Evolutionary conservation across 2,797 vertebrate species (phyloP), one percentile per base, ranked within the genome.

Genomic region (Melanotaenia nigrans): DNA sequence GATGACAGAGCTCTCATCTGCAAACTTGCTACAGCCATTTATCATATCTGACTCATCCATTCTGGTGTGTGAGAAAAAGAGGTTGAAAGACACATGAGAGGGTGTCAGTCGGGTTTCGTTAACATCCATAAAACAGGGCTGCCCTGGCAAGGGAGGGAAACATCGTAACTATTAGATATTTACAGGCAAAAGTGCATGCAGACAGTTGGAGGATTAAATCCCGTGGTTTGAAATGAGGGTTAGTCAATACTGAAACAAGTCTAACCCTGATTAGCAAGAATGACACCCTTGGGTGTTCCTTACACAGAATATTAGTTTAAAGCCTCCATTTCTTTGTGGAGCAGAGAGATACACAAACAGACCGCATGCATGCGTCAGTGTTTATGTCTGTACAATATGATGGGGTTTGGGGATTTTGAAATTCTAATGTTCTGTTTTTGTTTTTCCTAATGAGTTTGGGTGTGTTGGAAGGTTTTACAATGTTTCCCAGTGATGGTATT

Each of bases 201-300:
- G 3, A 76, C 77, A 88, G 79, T 68, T 40, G 61, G 42, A 64
- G 22, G 80, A 77, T 65, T 14, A 71, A 77, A 77, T 32, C 63
- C 47, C 72, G 68, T 28, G 63, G 64, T 77, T 85, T 87, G 10
- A 61, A 35, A 57, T 65, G 60, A 59, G 55, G 49, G 18, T 70
- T 42, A 24, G 64, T 36, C 58, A 73, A 82, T 61, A 64, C 1
- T 70, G 35, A 77, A 91, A 90, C 75, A 78, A 70, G 73, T 70
- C 82, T 83, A 65, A 86, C 85, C 81, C 73, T 83, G 86, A 89
- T 88, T 78, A 81, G 65, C 81, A 82, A 62, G 76, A 85, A 80
- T 54, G 45, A 73, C 84, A 86, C 74, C 79, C 68, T 80, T 85
- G 83, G 87, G 88, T 18, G 81, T 89, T 85, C 82, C 78, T 81